A percentile compares a stretch with the other conserved stretches of the same genome.
phyloP scores from a whole-genome alignment of 2,113 vertebrate genomes.

The Pseudorasbora parva region DNA sequence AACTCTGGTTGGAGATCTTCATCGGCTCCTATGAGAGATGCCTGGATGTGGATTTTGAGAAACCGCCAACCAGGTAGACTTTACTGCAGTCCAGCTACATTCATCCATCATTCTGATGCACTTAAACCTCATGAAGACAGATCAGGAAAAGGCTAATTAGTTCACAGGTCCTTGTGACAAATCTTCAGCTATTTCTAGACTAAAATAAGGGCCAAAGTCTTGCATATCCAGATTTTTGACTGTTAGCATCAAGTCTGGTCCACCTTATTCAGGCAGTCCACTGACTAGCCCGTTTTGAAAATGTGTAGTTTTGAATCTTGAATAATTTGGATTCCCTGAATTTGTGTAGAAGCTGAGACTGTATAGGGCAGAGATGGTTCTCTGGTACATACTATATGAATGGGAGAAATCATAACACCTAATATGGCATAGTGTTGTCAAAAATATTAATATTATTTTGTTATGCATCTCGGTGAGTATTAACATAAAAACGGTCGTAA shows the following conservation, averaged over 20 bases:
- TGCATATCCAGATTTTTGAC: not conserved
- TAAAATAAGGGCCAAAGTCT: not conserved
- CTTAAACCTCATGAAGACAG: not conserved
- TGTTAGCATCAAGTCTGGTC: not conserved
- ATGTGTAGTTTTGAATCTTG: not conserved
- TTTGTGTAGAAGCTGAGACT: not conserved
- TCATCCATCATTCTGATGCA: not conserved
- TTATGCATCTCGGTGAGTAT: no score
- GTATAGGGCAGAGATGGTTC: no score
- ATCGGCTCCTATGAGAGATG: slow-evolving; percentile 93
- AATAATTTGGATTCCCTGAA: not conserved
- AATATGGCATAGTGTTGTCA: not conserved
- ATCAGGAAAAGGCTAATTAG: not conserved
- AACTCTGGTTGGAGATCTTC: slow-evolving; percentile 96
- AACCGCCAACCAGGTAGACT: slow-evolving; percentile 89
- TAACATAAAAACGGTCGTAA: no score
- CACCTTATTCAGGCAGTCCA: not conserved
- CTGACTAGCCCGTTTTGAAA: not conserved
- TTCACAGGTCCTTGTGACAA: not conserved
- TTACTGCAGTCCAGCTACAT: not conserved
- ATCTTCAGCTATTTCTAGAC: not conserved
- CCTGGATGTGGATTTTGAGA: slow-evolving; percentile 97
- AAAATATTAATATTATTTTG: no score
- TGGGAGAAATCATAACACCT: not conserved
- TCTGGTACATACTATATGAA: not conserved